Evolutionary conservation across 2,113 vertebrate species (phyloP).

Genomic region (Larimichthys crocea): DNA sequence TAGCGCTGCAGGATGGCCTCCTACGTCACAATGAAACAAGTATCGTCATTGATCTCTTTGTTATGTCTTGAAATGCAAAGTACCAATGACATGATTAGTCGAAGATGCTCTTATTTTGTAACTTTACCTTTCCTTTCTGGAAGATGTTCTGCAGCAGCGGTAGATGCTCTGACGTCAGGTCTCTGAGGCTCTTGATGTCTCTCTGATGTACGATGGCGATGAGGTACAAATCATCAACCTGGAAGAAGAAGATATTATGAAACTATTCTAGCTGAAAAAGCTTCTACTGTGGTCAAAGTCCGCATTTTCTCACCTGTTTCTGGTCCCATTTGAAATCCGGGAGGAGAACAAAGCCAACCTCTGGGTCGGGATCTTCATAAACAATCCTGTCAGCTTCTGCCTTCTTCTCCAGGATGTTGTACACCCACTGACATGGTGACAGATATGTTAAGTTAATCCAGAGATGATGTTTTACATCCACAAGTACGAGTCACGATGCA

Average conservation of each 20-base stretch:
- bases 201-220: conserved; percentile 89
- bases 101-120: neutral
- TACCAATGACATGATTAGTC: no score
- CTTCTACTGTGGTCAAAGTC: no score
- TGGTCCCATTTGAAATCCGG: conserved; percentile 98
- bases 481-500: no score
- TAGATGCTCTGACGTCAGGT: conserved; percentile 89
- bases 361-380: conserved; percentile 90
- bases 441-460: neutral
- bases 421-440: conserved; percentile 88
- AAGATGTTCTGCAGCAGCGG: conserved; percentile 89
- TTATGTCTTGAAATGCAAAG: no score
- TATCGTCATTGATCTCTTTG: neutral
- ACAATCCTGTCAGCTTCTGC: conserved; percentile 91
- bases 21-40: conserved; percentile 70
- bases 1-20: conserved; percentile 86
- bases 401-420: conserved; percentile 97
- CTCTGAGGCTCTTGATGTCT: conserved; percentile 89
- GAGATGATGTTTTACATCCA: neutral
- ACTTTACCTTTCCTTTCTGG: conserved; percentile 88
- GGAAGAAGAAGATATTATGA: neutral
- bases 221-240: conserved; percentile 94
- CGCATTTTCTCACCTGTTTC: conserved; percentile 87
- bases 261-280: neutral
- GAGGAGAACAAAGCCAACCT: conserved; percentile 90